phyloP scores from a whole-genome alignment of 1,140 invertebrate genomes.

The Trypoxylus dichotomus region DNA sequence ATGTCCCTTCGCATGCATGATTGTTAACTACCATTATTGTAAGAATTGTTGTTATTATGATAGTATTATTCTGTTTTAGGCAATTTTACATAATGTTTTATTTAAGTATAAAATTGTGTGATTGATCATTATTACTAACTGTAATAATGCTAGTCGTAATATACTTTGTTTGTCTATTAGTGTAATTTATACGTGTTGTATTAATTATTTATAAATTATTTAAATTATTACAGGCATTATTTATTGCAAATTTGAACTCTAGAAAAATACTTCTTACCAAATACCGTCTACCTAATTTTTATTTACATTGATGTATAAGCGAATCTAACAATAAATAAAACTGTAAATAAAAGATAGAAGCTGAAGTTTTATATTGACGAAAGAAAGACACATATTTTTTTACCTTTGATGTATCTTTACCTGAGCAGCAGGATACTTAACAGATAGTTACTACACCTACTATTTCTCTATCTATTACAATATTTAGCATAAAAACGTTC shows the following conservation, averaged over 20 bases:
- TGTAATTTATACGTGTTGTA: background rate
- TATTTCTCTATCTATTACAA: no score
- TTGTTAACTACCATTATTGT: background rate
- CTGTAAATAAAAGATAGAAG: background rate
- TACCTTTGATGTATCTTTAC: no score
- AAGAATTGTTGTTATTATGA: background rate
- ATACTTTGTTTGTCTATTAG: slow-evolving; percentile 6
- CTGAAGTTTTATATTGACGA: no score
- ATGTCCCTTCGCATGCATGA: background rate
- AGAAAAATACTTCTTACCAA: background rate
- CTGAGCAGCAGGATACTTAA: no score
- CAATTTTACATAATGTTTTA: slow-evolving; percentile 9
- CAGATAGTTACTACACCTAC: no score
- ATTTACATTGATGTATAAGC: background rate
- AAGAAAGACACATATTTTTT: no score
- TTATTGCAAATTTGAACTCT: background rate
- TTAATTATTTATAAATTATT: slow-evolving; percentile 16
- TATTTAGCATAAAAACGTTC: no score
- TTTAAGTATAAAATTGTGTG: slow-evolving; percentile 6
- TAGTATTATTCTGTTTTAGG: slow-evolving; percentile 20
- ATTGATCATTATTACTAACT: background rate
- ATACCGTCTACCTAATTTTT: background rate
- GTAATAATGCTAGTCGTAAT: slow-evolving; percentile 20
- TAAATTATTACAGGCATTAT: background rate
- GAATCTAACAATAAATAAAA: background rate